These are phyloP conservation scores for Epistrophella euchroma DNA, from an alignment of 2,888 invertebrate species.

Conservation along the genomic window DNA sequence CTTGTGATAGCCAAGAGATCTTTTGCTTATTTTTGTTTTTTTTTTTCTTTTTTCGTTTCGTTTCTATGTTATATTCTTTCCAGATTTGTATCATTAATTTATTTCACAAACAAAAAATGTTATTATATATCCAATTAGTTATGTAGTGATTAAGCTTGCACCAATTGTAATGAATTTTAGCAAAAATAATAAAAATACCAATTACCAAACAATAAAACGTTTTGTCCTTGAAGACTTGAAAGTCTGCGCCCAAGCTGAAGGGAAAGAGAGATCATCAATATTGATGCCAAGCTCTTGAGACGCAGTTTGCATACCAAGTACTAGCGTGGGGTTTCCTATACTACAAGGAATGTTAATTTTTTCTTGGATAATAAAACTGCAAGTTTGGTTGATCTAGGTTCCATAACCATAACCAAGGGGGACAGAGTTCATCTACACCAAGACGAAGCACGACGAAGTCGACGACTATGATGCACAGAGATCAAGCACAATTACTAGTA, in stretches of 20 bases:
- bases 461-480: constrained; percentile 63
- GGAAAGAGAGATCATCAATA: constrained; percentile 66
- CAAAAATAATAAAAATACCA: constrained; percentile 65
- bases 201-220: constrained; percentile 59
- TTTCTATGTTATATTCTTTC: constrained; percentile 39
- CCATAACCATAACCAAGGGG: constrained; percentile 5
- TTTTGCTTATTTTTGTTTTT: constrained; percentile 39
- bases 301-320: constrained; percentile 70
- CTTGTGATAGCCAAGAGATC: constrained; percentile 75
- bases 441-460: no score
- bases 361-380: constrained; percentile 63
- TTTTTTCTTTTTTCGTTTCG: background rate
- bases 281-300: constrained; percentile 60
- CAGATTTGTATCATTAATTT: constrained; percentile 71
- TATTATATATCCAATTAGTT: constrained; percentile 66
- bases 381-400: constrained; percentile 56
- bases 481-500: constrained; percentile 67
- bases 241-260: constrained; percentile 58
- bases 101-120: constrained; percentile 55
- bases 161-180: constrained; percentile 76
- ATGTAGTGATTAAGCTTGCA: constrained; percentile 73
- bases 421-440: constrained; percentile 60
- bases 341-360: constrained; percentile 62
- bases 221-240: constrained; percentile 71
- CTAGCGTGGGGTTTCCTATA: constrained; percentile 38